Percentiles rank a stretch among this genome's conserved stretches.
These are phyloP conservation scores for Miichthys miiuy DNA, from an alignment of 2,797 vertebrate genomes.

Conservation along the genomic window DNA sequence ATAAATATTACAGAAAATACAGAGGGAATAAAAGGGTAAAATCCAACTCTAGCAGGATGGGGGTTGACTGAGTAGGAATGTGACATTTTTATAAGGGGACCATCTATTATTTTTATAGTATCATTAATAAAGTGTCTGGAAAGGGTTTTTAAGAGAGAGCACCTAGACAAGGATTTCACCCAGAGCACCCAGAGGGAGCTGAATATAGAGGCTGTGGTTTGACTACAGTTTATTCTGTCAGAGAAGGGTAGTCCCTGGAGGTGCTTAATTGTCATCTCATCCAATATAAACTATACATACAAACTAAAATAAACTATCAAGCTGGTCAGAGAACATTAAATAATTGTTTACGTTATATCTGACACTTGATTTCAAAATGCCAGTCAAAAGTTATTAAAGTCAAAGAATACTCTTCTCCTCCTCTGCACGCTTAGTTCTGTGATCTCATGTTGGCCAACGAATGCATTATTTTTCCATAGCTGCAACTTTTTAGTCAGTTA, in stretches of 20 bases:
- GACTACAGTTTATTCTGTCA: slow-evolving; percentile 32
- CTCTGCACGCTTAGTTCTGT: neutral
- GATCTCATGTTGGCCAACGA: slow-evolving; percentile 12
- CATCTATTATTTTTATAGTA: slow-evolving; percentile 81
- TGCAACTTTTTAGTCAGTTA: neutral
- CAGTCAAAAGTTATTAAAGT: slow-evolving; percentile 40
- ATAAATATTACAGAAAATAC: slow-evolving; percentile 59
- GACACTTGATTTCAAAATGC: slow-evolving; percentile 5
- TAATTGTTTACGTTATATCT: slow-evolving; percentile 1
- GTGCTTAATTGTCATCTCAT: slow-evolving; percentile 2
- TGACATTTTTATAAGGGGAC: slow-evolving; percentile 75
- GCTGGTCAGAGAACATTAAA: slow-evolving; percentile 17
- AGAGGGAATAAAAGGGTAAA: slow-evolving; percentile 51
- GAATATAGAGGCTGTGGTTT: slow-evolving; percentile 33
- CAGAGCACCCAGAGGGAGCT: slow-evolving; percentile 49
- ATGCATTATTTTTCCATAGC: neutral
- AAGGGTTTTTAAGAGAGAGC: slow-evolving; percentile 65
- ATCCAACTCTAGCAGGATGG: slow-evolving; percentile 57
- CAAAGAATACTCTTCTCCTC: slow-evolving; percentile 28
- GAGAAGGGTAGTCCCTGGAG: slow-evolving; percentile 11
- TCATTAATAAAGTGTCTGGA: slow-evolving; percentile 80
- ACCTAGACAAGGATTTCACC: slow-evolving; percentile 56
- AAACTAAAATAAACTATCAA: slow-evolving; percentile 27
- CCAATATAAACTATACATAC: slow-evolving; percentile 16
- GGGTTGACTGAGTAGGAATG: slow-evolving; percentile 67